phyloP scores from a whole-genome alignment of 1,140 invertebrate species.

The Lepidostoma basale region DNA sequence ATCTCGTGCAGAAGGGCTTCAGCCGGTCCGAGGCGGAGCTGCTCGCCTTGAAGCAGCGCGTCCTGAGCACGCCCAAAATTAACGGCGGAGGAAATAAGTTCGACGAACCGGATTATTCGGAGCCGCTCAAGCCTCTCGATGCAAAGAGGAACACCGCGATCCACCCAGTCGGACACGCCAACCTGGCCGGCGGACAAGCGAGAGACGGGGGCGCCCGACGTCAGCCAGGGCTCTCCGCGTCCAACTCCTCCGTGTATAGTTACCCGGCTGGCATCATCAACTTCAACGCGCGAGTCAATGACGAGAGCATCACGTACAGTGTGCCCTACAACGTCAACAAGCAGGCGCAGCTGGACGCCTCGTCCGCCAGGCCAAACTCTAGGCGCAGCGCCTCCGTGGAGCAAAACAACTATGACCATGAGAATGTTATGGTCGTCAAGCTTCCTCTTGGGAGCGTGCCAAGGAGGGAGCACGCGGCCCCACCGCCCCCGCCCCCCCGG shows the following conservation, averaged over 20 bases:
- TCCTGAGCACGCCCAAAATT: conserved; percentile 46
- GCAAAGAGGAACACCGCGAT: conserved; percentile 50
- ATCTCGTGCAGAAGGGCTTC: conserved; percentile 57
- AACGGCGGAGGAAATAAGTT: conserved; percentile 28
- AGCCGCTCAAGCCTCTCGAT: conserved; percentile 31
- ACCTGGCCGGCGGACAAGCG: conserved; percentile 23
- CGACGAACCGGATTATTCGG: conserved; percentile 40
- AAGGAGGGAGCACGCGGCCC: conserved; percentile 54
- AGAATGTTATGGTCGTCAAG: conserved; percentile 58
- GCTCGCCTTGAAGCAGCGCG: conserved; percentile 52
- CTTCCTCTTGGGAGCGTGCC: conserved; percentile 58
- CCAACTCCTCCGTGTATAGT: conserved; percentile 60
- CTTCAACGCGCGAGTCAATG: conserved; percentile 61
- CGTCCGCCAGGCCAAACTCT: conserved; percentile 6
- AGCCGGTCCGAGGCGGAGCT: conserved; percentile 60
- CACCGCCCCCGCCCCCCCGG: conserved; percentile 69
- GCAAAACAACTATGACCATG: conserved; percentile 47
- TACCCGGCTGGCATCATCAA: conserved; percentile 59
- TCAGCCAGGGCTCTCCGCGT: conserved; percentile 55
- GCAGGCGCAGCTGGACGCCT: conserved; percentile 47
- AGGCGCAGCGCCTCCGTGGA: conserved; percentile 30
- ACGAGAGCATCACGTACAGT: conserved; percentile 60
- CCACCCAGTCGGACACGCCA: conserved; percentile 50
- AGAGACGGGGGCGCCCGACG: conserved; percentile 34
- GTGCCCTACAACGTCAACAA: conserved; percentile 55